Evolutionary conservation across 64 coral and sea anemone genomes (phyloP).

Genomic region (Dendronephthya gigantea): DNA sequence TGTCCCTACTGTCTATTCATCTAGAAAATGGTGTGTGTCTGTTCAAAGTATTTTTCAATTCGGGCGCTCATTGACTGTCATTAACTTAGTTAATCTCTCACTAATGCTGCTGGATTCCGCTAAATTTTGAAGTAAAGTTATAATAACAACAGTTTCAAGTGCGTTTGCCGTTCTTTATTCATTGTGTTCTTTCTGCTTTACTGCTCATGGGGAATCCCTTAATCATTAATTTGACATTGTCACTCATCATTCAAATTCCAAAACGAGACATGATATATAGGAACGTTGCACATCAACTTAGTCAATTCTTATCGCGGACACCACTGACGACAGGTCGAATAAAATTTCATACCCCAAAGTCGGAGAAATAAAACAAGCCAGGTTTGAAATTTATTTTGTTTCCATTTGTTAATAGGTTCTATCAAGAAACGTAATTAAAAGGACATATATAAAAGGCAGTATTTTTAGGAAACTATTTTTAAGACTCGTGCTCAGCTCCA

Average conservation of each 20-base stretch:
- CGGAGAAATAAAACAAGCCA: neutral
- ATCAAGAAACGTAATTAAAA: neutral
- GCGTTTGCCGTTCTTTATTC: neutral
- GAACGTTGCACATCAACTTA: neutral
- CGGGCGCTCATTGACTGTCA: too few relatives aligned
- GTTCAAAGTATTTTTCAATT: too few relatives aligned
- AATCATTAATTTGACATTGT: neutral
- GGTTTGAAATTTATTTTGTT: neutral
- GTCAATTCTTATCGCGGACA: neutral
- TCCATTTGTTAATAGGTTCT: neutral
- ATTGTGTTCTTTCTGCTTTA: neutral
- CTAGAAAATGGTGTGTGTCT: too few relatives aligned
- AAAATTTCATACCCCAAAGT: too few relatives aligned
- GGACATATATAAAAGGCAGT: neutral
- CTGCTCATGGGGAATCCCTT: neutral
- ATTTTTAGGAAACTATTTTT: too few relatives aligned
- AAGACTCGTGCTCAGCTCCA: too few relatives aligned
- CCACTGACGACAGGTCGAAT: neutral
- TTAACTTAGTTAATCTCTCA: too few relatives aligned
- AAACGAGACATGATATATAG: neutral
- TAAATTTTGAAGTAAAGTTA: too few relatives aligned
- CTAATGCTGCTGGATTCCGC: too few relatives aligned
- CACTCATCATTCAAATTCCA: neutral
- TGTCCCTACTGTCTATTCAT: too few relatives aligned
- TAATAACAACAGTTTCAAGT: too few relatives aligned